Base-by-base conservation (phyloP, 2,113 vertebrate species). In the Phrynosoma platyrhinos region DNA sequence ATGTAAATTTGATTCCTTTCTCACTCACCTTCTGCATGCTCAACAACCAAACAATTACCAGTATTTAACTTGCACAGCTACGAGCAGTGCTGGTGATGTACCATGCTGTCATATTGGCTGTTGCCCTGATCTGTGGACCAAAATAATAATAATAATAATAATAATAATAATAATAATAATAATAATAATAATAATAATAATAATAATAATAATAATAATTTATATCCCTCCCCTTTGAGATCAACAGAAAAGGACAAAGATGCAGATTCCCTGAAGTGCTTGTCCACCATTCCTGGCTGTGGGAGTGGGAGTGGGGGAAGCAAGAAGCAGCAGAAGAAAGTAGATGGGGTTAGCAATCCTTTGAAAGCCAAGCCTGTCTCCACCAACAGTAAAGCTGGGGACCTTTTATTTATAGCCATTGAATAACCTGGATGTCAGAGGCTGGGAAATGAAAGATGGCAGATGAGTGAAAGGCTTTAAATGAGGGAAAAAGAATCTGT, bases 21-120 rank as follows among this genome's bases (percentile, higher is more conserved):
- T 13, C 58, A 21, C 64, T 58, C 23, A 14, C 89, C 72, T 88
- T 79, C 90, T 80, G 79, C 89, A 87, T 74, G 83, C 75, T 83
- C 90, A 88, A 72, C 82, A 92, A 81, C 85, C 84, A 89, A 95
- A 92, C 92, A 91, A 95, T 94, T 91, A 95, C 90, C 87, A 92
- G 86, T 87, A 84, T 88, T 86, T 89, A 87, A 88, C 85, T 93
- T 0, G 2, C 14, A 58, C 13, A 82, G 79, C 66, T 78, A 83
- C 62, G 8, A 71, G 9, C 12, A 25, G 82, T 30, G 68, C 2
- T 68, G 75, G 78, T 83, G 58, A 84, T 30, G 89, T 64, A 32
- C 36, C 74, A 47, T 25, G 16, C 18, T 87, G 30, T 79, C 83
- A 76, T 80, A 89, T 79, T 80, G 79, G 16, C 83, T 40, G 53